These are phyloP conservation scores for Dipodomys ordii DNA, from an alignment of 2,113 vertebrate genomes.

Conservation along the genomic window DNA sequence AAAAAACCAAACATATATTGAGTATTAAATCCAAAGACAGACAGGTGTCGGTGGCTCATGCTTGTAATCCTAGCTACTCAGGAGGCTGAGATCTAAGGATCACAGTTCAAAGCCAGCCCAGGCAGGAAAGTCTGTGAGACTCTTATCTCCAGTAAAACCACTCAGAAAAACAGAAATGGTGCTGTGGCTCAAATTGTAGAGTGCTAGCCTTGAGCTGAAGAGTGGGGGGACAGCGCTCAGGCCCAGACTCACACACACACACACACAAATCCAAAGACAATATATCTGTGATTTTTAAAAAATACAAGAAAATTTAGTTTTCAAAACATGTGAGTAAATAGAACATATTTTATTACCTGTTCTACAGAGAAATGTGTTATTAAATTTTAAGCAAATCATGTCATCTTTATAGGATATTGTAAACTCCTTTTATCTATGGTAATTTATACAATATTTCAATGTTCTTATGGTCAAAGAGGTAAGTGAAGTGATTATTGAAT, in stretches of 20 bases:
- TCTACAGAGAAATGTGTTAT: neutral
- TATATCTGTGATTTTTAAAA: neutral
- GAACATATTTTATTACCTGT: neutral
- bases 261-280: neutral
- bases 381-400: neutral
- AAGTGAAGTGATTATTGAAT: neutral
- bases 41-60: too few species aligned
- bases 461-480: neutral
- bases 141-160: too few species aligned
- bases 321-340: neutral
- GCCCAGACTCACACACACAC: too few species aligned
- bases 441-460: neutral
- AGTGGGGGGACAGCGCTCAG: too few species aligned
- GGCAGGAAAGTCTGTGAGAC: too few species aligned
- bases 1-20: slow-evolving; percentile 19
- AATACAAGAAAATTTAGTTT: neutral
- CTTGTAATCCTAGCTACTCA: too few species aligned
- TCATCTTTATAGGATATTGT: neutral
- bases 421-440: neutral
- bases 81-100: too few species aligned
- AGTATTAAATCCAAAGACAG: slow-evolving; percentile 31
- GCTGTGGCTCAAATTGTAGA: too few species aligned
- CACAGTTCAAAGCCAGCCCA: too few species aligned
- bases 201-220: too few species aligned
- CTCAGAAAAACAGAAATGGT: too few species aligned